These are phyloP conservation scores for Semaprochilodus insignis DNA, from an alignment of 2,797 vertebrate species.

Conservation along the genomic window DNA sequence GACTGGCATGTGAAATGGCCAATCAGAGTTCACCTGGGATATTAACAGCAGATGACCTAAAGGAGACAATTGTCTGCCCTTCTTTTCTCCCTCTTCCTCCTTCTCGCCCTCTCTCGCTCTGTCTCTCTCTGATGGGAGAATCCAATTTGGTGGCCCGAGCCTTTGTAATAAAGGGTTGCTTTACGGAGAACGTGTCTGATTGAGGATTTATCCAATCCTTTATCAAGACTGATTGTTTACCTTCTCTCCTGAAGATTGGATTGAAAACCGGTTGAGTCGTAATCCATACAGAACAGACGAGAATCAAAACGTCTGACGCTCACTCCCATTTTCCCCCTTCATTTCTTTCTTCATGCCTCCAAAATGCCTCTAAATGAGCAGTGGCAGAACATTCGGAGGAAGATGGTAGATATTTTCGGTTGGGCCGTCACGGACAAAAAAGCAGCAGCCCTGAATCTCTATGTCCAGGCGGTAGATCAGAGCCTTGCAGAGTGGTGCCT, in stretches of 20 bases:
- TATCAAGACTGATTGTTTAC: slow-evolving; percentile 83
- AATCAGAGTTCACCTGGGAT: neutral
- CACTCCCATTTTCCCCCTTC: slow-evolving; percentile 24
- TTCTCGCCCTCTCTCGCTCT: neutral
- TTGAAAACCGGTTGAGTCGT: slow-evolving; percentile 67
- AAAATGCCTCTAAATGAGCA: neutral
- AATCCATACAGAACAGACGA: slow-evolving; percentile 69
- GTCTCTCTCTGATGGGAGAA: slow-evolving; percentile 52
- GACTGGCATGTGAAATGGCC: neutral
- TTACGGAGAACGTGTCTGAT: slow-evolving; percentile 77
- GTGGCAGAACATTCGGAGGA: neutral
- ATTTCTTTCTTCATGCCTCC: slow-evolving; percentile 39
- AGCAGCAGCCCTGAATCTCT: neutral
- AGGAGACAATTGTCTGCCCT: slow-evolving; percentile 9
- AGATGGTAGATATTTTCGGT: neutral
- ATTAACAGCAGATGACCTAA: neutral
- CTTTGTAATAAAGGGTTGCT: slow-evolving; percentile 73
- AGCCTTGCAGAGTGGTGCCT: neutral
- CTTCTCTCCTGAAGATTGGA: slow-evolving; percentile 75
- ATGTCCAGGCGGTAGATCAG: neutral
- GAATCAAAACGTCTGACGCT: slow-evolving; percentile 70
- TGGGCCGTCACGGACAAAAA: neutral
- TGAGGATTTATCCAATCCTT: slow-evolving; percentile 80
- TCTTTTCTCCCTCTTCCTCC: neutral
- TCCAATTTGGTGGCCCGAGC: slow-evolving; percentile 73